Evolutionary conservation across 2,113 vertebrate genomes (phyloP), one percentile per base, ranked within the genome.

Genomic region (Heliornis fulica): DNA sequence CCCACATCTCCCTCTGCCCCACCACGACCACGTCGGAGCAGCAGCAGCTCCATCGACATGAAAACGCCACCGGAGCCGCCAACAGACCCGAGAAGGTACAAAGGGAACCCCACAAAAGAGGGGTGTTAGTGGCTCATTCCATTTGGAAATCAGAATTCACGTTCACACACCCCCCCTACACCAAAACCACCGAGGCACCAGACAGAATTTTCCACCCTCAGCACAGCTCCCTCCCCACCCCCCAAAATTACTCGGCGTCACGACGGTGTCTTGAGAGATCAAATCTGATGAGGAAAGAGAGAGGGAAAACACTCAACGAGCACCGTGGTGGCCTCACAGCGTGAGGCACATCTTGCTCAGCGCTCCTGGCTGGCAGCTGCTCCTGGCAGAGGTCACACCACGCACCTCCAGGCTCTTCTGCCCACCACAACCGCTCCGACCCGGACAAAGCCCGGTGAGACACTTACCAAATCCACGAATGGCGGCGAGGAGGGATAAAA

Each of bases 401-500:
- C 41, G 50, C 13, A 7, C 17, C 48, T 68, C 29, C 68, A 15
- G 72, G 86, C 57, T 90, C 74, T 61, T 41, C 40, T 50, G 65
- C 68, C 70, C 65, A 78, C 18, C 63, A 81, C 36, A 80, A 38
- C 43, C 71, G 76, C 79, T 25, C 32, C 7, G 32, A 54, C 69
- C 89, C 2, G 0, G 45, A 53, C 60, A 36, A 57, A 21, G 23
- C 54, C 83, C 6, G 59, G 93, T n/a, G n/a, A 3, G 41, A 38
- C 46, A 98, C 98, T 96, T 95, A 98, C 98, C 98, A 98, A 95
- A 98, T 98, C 98, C 98, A 98, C 0, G 98, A 98, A 51, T 98
- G 98, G 78, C 97, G 97, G 71, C 96, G 96, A 16, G 97, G 96
- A 64, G 96, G 97, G 36, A 96, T 75, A 41, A 97, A 87, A 63